Base-by-base conservation (phyloP, 2,113 vertebrate species). In the Odontophorus gujanensis region DNA sequence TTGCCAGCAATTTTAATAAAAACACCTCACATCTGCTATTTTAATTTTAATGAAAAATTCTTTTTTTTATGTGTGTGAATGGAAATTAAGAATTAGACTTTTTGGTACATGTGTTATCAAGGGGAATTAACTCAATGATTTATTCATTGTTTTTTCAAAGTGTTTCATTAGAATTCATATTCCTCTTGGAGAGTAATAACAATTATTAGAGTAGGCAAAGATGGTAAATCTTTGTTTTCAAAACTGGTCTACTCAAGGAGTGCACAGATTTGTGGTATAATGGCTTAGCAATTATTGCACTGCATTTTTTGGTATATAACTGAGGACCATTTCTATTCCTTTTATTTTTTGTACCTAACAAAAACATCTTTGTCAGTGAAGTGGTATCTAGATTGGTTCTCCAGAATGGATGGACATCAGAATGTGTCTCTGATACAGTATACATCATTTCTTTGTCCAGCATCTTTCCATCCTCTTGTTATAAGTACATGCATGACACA, bases 101-200 rank as follows among this genome's bases (percentile, higher is more conserved):
- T 82, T 93, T 14, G 21, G 48, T 14, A 80, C 57, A 51, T 67
- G 38, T 6, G 42, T 79, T 93, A 58, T 83, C 68, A 84, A 78
- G 65, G 81, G 76, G 20, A 68, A 92, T 83, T 97, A 95, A 47
- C 32, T 83, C 45, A 72, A 91, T 90, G 47, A 72, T 94, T 91
- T 88, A 95, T 87, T 92, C 63, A 75, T 75, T 87, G 19, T 71
- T 58, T 81, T 90, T 96, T 68, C 51, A 18, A 95, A 95, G 47
- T 77, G 38, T 85, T 93, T 92, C 40, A 74, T 88, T 95, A 86
- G 36, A 94, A 96, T 97, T 97, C 59, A 28, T 80, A 40, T 86
- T 91, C 77, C 72, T 94, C 63, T 63, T 81, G 47, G 57, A 72
- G 50, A 72, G 21, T 40, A 68, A 40, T 84, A 55, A 78, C 78